Percentiles rank a stretch among this genome's conserved stretches.
phyloP scores from a whole-genome alignment of 2,113 vertebrate genomes.

The Dipodomys stephensi region DNA sequence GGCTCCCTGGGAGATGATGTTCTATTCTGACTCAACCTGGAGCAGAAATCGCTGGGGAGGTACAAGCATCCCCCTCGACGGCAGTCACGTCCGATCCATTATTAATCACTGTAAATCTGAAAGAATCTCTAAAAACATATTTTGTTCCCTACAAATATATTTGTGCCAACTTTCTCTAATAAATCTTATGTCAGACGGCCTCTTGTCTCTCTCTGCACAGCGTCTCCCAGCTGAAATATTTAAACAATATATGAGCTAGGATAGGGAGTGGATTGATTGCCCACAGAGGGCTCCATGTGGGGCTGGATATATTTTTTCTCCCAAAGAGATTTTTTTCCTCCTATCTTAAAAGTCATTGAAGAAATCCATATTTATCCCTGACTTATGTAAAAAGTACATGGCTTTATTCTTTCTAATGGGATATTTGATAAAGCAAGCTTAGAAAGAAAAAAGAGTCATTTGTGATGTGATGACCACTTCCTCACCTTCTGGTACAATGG shows the following conservation, averaged over 20 bases:
- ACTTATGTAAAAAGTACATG: conserved; percentile 6
- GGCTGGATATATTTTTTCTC: conserved; percentile 13
- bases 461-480: accelerated
- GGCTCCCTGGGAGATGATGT: neutral
- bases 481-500: neutral
- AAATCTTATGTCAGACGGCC: conserved; percentile 79
- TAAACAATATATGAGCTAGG: conserved; percentile 75
- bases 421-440: neutral
- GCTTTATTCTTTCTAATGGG: conserved; percentile 32
- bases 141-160: conserved; percentile 80
- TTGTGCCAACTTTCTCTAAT: conserved; percentile 78
- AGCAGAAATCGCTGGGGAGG: conserved; percentile 8
- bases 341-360: conserved; percentile 42
- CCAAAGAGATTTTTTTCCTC: conserved; percentile 19
- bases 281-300: conserved; percentile 49
- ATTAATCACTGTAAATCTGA: conserved; percentile 86
- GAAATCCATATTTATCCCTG: conserved; percentile 8
- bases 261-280: conserved; percentile 69
- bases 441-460: neutral
- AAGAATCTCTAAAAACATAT: conserved; percentile 86
- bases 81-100: conserved; percentile 74
- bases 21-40: conserved; percentile 24
- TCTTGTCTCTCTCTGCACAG: conserved; percentile 75
- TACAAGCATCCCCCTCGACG: conserved; percentile 41
- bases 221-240: conserved; percentile 84